Evolutionary conservation across 1,140 invertebrate species (phyloP).

Genomic region (Apis laboriosa): DNA sequence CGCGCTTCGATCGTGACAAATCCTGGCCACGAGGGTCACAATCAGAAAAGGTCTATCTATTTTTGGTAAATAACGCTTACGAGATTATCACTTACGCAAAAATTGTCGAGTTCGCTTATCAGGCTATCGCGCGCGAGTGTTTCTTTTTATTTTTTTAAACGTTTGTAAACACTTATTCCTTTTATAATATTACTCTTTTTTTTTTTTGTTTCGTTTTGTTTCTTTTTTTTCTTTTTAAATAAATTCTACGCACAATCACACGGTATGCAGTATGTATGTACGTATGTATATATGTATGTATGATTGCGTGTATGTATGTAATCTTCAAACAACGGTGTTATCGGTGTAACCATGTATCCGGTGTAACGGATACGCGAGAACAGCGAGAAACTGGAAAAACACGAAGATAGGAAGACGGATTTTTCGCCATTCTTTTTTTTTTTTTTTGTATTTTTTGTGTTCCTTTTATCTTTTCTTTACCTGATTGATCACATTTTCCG

Average conservation of each 20-base stretch:
- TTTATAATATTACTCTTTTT: neutral
- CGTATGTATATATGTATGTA: too few species aligned
- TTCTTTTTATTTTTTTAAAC: neutral
- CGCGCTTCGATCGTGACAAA: neutral
- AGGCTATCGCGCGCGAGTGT: conserved; percentile 21
- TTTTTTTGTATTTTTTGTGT: neutral
- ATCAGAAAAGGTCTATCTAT: conserved; percentile 44
- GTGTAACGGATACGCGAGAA: conserved; percentile 15
- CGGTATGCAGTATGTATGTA: neutral
- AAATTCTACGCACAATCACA: conserved; percentile 35
- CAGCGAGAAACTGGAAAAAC: conserved; percentile 55
- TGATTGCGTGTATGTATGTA: neutral
- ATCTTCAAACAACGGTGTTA: neutral
- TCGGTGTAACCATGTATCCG: conserved; percentile 10
- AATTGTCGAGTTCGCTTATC: conserved; percentile 41
- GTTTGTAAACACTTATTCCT: conserved; percentile 21
- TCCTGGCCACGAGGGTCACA: conserved; percentile 37
- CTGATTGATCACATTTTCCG: neutral
- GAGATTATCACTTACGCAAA: conserved; percentile 44
- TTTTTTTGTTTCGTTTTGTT: neutral
- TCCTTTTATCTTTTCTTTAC: neutral
- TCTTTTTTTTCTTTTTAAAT: neutral
- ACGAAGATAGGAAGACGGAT: conserved; percentile 59
- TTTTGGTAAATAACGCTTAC: conserved; percentile 39
- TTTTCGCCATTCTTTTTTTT: conserved; percentile 11